Base-by-base conservation (phyloP, 2,797 vertebrate species). In the Platalea minor region DNA sequence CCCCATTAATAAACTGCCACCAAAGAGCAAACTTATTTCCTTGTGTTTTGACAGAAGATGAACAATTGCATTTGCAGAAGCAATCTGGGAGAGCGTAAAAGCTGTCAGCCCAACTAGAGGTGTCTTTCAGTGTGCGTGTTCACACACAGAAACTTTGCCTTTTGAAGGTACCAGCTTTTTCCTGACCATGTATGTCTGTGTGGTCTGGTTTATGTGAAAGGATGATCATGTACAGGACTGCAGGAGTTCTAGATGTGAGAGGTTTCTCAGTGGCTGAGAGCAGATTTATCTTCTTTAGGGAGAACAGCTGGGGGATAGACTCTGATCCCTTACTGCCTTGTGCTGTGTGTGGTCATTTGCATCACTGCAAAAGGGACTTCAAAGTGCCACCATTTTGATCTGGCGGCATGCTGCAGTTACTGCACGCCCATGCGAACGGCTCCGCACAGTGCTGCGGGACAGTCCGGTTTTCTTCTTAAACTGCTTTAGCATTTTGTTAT, bases 1-100 rank as follows among this genome's bases (percentile, higher is more conserved):
- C 53, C 46, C 82, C 69, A 88, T 93, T 96, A 97, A 91, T 86
- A 88, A 95, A 70, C 89, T 85, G 79, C 85, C 85, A 88, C 85
- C 51, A 57, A 82, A 93, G 78, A 95, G 57, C 85, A 95, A 93
- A 91, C 88, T 95, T 96, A 95, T 93, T 97, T 96, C 91, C 75
- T 78, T 78, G 64, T 94, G 80, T 95, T 96, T 96, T 96, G 95
- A 95, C 94, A 95, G 93, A 92, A 92, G 77, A 90, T 83, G 88
- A 96, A 92, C 86, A 93, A 89, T 93, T 92, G 89, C 82, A 75
- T 93, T 95, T 95, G 74, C 88, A 94, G 68, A 97, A 95, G 88
- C 91, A 91, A 95, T 96, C 85, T 95, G 86, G 81, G 81, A 80
- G 79, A 85, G 74, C 0, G 12, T 94, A 91, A 94, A 85, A 96